Evolutionary conservation across 1,140 invertebrate genomes (phyloP).

Genomic region (Xylocopa sonorina): DNA sequence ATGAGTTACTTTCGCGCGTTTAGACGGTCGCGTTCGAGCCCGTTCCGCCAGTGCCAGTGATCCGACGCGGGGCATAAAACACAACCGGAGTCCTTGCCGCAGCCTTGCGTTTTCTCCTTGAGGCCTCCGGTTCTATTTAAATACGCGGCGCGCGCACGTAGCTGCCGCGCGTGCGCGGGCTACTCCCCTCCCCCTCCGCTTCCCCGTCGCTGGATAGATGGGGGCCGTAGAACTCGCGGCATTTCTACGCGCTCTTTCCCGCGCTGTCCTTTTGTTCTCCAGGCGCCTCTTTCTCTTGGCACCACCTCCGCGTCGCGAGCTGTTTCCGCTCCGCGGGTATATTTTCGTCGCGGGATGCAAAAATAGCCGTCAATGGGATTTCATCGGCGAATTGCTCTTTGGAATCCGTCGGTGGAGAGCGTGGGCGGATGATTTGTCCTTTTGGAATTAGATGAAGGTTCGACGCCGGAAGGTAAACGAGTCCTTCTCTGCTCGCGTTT

Average conservation of each 20-base stretch:
- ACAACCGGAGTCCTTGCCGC: slow-evolving; percentile 68
- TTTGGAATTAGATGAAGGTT: too few relatives aligned
- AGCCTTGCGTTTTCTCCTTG: slow-evolving; percentile 71
- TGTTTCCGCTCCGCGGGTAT: not conserved
- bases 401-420: not conserved
- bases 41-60: slow-evolving; percentile 44
- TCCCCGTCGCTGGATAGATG: too few relatives aligned
- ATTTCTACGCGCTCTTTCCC: slow-evolving; percentile 36
- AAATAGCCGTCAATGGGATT: not conserved
- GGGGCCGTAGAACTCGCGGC: slow-evolving; percentile 24
- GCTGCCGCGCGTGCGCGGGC: too few relatives aligned
- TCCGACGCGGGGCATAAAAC: slow-evolving; percentile 57
- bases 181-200: too few relatives aligned
- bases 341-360: not conserved
- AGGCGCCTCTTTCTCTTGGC: slow-evolving; percentile 6
- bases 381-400: not conserved
- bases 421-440: too few relatives aligned
- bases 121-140: slow-evolving; percentile 67
- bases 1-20: slow-evolving; percentile 44
- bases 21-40: slow-evolving; percentile 18
- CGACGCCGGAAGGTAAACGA: too few relatives aligned
- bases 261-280: not conserved
- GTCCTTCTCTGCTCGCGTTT: too few relatives aligned
- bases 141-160: slow-evolving; percentile 45
- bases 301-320: not conserved